Percentiles rank a stretch among this genome's conserved stretches.
These are phyloP conservation scores for Drosophila planitibia DNA, from an alignment of 2,888 invertebrate genomes.

Conservation along the genomic window DNA sequence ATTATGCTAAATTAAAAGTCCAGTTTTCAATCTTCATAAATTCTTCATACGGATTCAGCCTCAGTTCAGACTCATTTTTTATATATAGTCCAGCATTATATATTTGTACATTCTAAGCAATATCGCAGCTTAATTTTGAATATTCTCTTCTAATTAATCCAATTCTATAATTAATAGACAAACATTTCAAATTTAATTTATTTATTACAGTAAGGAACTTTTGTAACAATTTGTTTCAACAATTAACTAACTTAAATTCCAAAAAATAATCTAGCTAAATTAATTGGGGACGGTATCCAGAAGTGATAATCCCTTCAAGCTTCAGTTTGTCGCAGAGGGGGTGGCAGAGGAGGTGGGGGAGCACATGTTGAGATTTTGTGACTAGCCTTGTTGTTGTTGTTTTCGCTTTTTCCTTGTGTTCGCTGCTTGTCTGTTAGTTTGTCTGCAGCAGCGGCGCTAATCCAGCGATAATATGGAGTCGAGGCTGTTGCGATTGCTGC, in stretches of 20 bases:
- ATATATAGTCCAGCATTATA: no score
- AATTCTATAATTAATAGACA: neutral
- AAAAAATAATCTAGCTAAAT: conserved; percentile 36
- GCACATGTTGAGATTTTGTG: conserved; percentile 43
- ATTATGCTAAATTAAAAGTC: neutral
- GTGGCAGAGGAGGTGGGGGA: neutral
- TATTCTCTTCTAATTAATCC: neutral
- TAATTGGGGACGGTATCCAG: neutral
- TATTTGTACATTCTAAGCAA: no score
- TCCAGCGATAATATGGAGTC: conserved; percentile 90
- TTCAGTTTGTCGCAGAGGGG: neutral
- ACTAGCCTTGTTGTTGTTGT: conserved; percentile 39
- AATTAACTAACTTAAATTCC: conserved; percentile 51
- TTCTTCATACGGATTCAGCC: neutral
- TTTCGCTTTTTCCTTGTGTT: neutral
- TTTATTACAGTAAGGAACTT: conserved; percentile 27
- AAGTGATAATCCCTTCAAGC: conserved; percentile 4
- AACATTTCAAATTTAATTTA: neutral
- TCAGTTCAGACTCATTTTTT: neutral
- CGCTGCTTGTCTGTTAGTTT: neutral
- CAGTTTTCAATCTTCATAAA: neutral
- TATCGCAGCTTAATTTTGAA: neutral
- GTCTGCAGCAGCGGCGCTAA: conserved; percentile 76
- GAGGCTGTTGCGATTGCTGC: conserved; percentile 87
- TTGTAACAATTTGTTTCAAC: conserved; percentile 44